Conservation (phyloP, 2,888 invertebrate genomes). For the Lithophane ornitopus region DNA sequence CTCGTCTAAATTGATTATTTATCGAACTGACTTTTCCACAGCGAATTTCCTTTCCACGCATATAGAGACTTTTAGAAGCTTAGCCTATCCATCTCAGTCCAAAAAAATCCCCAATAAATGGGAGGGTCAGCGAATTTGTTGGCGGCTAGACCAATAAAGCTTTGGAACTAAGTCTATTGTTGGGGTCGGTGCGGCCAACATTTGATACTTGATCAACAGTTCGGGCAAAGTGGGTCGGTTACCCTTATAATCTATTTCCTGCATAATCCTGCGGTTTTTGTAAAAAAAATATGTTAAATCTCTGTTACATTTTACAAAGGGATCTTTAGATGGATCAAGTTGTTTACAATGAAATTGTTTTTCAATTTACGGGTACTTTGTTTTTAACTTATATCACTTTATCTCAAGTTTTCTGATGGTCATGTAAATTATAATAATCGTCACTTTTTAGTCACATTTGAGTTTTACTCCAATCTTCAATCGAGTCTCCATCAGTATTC, state of each 20-base stretch:
- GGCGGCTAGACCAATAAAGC: slow-evolving; percentile 65
- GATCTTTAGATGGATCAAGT: slow-evolving; percentile 34
- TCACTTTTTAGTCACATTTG: too few relatives aligned
- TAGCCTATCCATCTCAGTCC: slow-evolving; percentile 53
- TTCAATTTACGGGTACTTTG: slow-evolving; percentile 1
- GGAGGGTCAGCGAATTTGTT: slow-evolving; percentile 66
- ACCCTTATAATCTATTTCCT: slow-evolving; percentile 64
- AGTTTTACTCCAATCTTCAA: neutral
- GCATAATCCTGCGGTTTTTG: slow-evolving; percentile 61
- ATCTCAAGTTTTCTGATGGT: neutral
- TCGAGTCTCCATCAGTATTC: neutral
- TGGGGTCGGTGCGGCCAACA: slow-evolving; percentile 55
- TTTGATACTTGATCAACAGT: slow-evolving; percentile 68
- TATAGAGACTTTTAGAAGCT: slow-evolving; percentile 34
- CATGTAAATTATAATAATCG: neutral
- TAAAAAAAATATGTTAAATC: slow-evolving; percentile 55
- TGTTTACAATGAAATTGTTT: slow-evolving; percentile 37
- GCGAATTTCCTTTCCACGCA: slow-evolving; percentile 31
- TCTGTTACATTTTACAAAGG: slow-evolving; percentile 47
- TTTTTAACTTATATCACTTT: neutral
- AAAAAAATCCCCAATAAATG: slow-evolving; percentile 61
- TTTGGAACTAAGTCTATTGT: slow-evolving; percentile 65
- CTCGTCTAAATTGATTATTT: slow-evolving; percentile 14
- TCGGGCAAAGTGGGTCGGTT: slow-evolving; percentile 61
- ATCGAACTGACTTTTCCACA: slow-evolving; percentile 8